These are phyloP conservation scores for Phocides pigmalion DNA, from an alignment of 1,140 invertebrate genomes.

Conservation along the genomic window DNA sequence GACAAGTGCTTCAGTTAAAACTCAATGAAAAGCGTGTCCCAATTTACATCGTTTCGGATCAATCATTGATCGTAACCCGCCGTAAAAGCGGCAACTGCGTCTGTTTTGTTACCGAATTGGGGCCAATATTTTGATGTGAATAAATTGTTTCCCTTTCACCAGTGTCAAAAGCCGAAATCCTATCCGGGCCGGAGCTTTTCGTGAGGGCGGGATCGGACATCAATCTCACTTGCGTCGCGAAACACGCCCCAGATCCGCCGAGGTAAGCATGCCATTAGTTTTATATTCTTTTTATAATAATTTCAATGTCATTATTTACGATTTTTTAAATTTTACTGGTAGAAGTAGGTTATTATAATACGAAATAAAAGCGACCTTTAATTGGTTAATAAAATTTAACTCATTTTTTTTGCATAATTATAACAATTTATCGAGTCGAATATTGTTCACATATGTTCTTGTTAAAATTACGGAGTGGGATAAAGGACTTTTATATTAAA, in stretches of 20 bases:
- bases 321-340: no score
- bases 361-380: no score
- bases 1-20: conserved; percentile 7
- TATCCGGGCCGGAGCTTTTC: conserved; percentile 93
- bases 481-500: no score
- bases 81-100: conserved; percentile 21
- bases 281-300: background rate
- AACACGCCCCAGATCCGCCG: conserved; percentile 93
- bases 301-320: no score
- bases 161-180: conserved; percentile 95
- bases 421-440: no score
- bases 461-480: no score
- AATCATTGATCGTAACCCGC: conserved; percentile 14
- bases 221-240: conserved; percentile 94
- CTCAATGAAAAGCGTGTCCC: conserved; percentile 9
- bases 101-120: conserved; percentile 24
- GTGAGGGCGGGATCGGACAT: conserved; percentile 95
- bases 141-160: conserved; percentile 60
- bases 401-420: no score
- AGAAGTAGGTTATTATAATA: no score
- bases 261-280: conserved; percentile 60
- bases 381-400: no score
- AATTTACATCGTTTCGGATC: conserved; percentile 14
- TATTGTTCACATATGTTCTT: no score
- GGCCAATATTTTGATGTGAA: conserved; percentile 38